A percentile compares a stretch with the other conserved stretches of the same genome.
These are phyloP conservation scores for Drosophila watanabei DNA, from an alignment of 1,140 invertebrate genomes.

Conservation along the genomic window DNA sequence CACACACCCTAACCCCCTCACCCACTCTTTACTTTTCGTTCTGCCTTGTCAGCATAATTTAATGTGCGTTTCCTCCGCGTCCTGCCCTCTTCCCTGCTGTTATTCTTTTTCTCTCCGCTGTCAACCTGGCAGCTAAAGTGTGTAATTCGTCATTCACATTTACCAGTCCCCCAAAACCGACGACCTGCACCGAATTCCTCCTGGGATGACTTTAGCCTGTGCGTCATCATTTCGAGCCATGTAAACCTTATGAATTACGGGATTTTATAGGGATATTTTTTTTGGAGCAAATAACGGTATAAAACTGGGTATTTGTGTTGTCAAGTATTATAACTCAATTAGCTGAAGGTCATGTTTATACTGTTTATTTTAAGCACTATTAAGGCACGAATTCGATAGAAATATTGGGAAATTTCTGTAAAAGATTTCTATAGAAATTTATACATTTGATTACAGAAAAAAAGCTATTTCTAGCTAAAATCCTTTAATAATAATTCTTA, in stretches of 20 bases:
- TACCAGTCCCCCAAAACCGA: constrained; percentile 17
- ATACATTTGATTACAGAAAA: background rate
- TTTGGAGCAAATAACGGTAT: constrained; percentile 6
- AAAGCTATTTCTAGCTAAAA: background rate
- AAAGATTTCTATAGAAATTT: background rate
- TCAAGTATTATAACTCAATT: constrained; percentile 8
- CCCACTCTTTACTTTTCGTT: constrained; percentile 15
- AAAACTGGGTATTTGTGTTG: background rate
- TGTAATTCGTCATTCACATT: constrained; percentile 82
- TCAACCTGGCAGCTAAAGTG: constrained; percentile 77
- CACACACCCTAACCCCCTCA: background rate
- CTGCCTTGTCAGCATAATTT: constrained; percentile 78
- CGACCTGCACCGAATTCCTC: background rate
- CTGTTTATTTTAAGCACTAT: background rate
- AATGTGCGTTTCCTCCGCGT: constrained; percentile 46
- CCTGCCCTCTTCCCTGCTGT: constrained; percentile 21
- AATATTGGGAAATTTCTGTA: background rate
- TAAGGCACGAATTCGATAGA: background rate
- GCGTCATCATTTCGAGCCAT: constrained; percentile 39
- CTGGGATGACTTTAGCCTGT: constrained; percentile 3
- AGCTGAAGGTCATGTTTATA: background rate
- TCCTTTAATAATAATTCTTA: background rate
- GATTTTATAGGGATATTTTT: constrained; percentile 4
- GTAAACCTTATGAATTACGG: constrained; percentile 27
- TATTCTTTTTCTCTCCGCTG: constrained; percentile 40